Evolutionary conservation across 2,888 invertebrate genomes (phyloP), one percentile per base, ranked within the genome.

Genomic region (Campopleginae sp.): DNA sequence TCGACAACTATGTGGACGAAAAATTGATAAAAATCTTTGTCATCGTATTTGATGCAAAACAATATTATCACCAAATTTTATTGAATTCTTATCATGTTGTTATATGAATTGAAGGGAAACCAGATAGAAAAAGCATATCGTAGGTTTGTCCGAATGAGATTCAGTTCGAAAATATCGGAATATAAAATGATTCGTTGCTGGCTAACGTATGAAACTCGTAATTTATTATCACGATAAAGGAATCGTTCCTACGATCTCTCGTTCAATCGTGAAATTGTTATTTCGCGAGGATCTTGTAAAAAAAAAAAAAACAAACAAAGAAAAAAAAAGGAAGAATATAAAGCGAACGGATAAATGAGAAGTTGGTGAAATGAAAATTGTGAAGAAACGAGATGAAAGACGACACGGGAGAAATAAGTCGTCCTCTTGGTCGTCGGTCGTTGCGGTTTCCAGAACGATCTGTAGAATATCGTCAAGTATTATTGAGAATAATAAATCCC

Each of bases 401-500:
- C 80, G 82, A 76, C 31, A 38, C 51, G 48, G 68, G 72, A 70
- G 54, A 58, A 48, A 65, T 75, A 68, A 71, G 46, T 79, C 70
- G 48, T 23, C 23, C 27, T 72, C 31, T 27, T 1, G 14, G 44
- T 23, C 70, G 31, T 51, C 48, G 38, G 54, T 48, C 76, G 66
- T 79, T 61, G 80, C 70, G 81, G 75, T 77, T 31, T 54, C 79
- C 61, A 61, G 72, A 76, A 72, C 84, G 77, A 86, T 78, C 80
- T 70, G 58, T 48, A 51, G 74, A 82, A 85, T 85, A 86, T 86
- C 82, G 77, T 85, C 82, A 81, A 80, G 82, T 82, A 86, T 87
- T 87, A 86, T 86, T 86, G 87, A 87, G 85, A 87, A 87, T 86
- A 87, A 87, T 86, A 88, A 88, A 88, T 86, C 84, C 85, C 81